Evolutionary conservation across 2,888 invertebrate species (phyloP).

Genomic region (Dione juno): DNA sequence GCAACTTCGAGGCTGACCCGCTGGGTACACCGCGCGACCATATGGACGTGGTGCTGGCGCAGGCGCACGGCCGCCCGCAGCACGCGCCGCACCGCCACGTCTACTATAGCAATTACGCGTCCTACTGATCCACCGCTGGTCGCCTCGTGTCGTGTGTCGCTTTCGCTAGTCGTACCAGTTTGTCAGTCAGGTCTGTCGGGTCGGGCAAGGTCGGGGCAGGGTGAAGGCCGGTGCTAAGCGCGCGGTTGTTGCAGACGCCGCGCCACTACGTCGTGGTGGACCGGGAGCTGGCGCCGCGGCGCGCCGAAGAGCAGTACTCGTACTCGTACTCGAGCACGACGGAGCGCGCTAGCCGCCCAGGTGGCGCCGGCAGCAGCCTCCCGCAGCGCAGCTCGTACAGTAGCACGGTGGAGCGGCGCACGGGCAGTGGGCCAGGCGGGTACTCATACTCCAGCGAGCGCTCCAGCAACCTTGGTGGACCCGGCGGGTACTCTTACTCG

Average conservation of each 20-base stretch:
- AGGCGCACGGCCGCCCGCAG: slow-evolving; percentile 83
- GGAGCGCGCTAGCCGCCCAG: slow-evolving; percentile 77
- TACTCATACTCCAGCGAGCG: slow-evolving; percentile 91
- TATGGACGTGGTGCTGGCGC: slow-evolving; percentile 86
- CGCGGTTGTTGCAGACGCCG: slow-evolving; percentile 90
- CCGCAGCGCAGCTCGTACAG: slow-evolving; percentile 87
- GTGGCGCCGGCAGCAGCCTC: slow-evolving; percentile 71
- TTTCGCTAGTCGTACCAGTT: slow-evolving; percentile 76
- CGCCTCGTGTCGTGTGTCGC: slow-evolving; percentile 74
- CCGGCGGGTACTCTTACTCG: slow-evolving; percentile 93
- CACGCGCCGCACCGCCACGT: slow-evolving; percentile 77
- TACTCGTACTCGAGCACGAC: slow-evolving; percentile 90
- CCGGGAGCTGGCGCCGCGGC: slow-evolving; percentile 87
- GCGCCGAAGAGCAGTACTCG: slow-evolving; percentile 92
- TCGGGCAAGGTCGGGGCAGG: slow-evolving; percentile 54
- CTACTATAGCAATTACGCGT: slow-evolving; percentile 82
- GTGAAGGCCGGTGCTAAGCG: slow-evolving; percentile 58
- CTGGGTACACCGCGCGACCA: slow-evolving; percentile 84
- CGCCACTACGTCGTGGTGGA: slow-evolving; percentile 94
- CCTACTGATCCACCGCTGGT: slow-evolving; percentile 65
- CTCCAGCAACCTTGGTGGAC: slow-evolving; percentile 88
- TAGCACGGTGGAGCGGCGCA: slow-evolving; percentile 87
- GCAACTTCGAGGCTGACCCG: slow-evolving; percentile 83
- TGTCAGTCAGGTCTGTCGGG: slow-evolving; percentile 57
- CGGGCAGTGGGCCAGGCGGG: slow-evolving; percentile 88